phyloP scores from a whole-genome alignment of 2,888 invertebrate genomes.

The Diarsia brunnea region DNA sequence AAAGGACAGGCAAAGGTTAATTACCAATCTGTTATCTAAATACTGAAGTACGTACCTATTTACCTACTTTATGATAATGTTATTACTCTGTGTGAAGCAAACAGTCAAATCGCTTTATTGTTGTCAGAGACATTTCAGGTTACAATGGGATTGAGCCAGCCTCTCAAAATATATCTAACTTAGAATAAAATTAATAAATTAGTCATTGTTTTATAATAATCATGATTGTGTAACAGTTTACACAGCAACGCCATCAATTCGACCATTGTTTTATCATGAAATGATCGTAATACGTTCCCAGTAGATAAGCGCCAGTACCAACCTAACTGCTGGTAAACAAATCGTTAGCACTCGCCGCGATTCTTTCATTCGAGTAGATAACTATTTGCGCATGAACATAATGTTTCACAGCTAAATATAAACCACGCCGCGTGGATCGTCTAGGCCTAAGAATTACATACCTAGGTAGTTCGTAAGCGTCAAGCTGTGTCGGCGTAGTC shows the following conservation, averaged over 20 bases:
- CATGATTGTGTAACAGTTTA: background rate
- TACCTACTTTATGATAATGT: background rate
- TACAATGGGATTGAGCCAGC: background rate
- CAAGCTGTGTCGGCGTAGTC: background rate
- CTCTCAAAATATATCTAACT: background rate
- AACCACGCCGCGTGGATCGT: background rate
- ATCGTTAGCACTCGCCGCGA: background rate
- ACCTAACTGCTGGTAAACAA: slow-evolving; percentile 16
- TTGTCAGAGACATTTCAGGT: background rate
- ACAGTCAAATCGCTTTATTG: background rate
- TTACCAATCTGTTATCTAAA: slow-evolving; percentile 17
- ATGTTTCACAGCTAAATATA: slow-evolving; percentile 15
- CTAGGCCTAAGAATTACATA: background rate
- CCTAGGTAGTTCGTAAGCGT: too few relatives aligned
- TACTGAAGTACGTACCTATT: background rate
- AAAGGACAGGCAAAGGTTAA: slow-evolving; percentile 27
- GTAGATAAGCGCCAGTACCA: background rate
- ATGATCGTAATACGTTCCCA: background rate
- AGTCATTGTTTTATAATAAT: background rate
- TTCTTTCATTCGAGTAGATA: slow-evolving; percentile 11
- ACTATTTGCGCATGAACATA: slow-evolving; percentile 4
- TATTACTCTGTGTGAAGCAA: background rate
- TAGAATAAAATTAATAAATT: background rate
- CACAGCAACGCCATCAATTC: too few relatives aligned
- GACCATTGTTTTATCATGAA: background rate